phyloP scores from a whole-genome alignment of 2,113 vertebrate species.

The Serilophus lunatus region DNA sequence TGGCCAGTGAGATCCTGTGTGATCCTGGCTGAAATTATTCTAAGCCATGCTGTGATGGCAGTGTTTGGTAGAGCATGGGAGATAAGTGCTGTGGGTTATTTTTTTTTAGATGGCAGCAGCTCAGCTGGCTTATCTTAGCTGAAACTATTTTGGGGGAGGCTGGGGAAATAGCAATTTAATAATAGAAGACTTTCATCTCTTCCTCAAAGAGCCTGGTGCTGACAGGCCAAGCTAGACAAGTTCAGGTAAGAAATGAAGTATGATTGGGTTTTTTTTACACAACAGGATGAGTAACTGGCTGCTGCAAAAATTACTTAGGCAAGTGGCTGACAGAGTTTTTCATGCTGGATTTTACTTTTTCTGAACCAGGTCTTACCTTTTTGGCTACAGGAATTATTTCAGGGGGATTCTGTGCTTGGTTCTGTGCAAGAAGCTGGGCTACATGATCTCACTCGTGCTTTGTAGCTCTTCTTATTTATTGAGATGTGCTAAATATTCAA shows the following conservation, averaged over 20 bases:
- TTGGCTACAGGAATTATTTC: not conserved
- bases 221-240: not conserved
- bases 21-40: not conserved
- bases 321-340: not conserved
- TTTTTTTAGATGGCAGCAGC: not conserved
- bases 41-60: not conserved
- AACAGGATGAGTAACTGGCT: not conserved
- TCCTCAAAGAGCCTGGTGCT: not conserved
- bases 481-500: not conserved
- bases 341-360: constrained; percentile 2
- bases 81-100: not conserved
- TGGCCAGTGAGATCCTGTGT: not conserved
- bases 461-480: not conserved
- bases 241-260: not conserved
- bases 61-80: not conserved
- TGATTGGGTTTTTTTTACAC: not conserved
- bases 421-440: not conserved
- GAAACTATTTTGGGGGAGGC: not conserved
- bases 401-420: not conserved
- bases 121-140: not conserved
- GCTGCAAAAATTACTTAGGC: not conserved
- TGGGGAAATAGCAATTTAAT: not conserved
- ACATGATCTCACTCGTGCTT: not conserved
- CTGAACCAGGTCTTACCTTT: not conserved
- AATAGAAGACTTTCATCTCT: not conserved